Percentiles rank a stretch among this genome's conserved stretches.
These are phyloP conservation scores for Sebastes itinus DNA, from an alignment of 2,797 vertebrate genomes.

Conservation along the genomic window DNA sequence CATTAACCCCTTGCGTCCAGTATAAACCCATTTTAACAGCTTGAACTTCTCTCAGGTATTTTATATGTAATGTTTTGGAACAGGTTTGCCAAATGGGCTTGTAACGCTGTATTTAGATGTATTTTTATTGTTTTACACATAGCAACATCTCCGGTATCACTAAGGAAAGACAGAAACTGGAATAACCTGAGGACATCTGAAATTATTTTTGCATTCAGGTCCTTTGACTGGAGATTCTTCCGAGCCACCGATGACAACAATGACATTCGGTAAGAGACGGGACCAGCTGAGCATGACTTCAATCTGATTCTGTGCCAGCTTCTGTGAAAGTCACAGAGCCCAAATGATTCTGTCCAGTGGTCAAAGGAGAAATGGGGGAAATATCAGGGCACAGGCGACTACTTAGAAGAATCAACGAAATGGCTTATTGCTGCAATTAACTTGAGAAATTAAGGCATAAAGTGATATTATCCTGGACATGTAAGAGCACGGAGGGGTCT, in stretches of 20 bases:
- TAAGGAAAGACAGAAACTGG: neutral
- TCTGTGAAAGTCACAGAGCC: slow-evolving; percentile 69
- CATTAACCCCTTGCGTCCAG: neutral
- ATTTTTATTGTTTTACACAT: slow-evolving; percentile 3
- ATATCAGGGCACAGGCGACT: neutral
- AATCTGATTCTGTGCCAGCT: slow-evolving; percentile 69
- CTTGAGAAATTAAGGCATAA: neutral
- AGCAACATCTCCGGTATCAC: neutral
- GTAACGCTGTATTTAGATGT: neutral
- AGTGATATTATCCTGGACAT: neutral
- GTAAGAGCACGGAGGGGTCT: neutral
- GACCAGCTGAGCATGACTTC: slow-evolving; percentile 71
- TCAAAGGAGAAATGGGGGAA: slow-evolving; percentile 47
- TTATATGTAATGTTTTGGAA: neutral
- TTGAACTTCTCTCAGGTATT: neutral
- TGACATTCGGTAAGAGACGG: slow-evolving; percentile 65
- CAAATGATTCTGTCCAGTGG: slow-evolving; percentile 61
- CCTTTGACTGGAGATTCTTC: slow-evolving; percentile 42
- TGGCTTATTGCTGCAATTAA: neutral
- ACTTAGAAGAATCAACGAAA: slow-evolving; percentile 25
- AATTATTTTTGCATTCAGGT: slow-evolving; percentile 55
- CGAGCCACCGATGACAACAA: slow-evolving; percentile 58
- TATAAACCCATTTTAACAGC: neutral
- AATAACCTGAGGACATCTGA: slow-evolving; percentile 41
- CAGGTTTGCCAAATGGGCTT: neutral